Conservation (phyloP, 1,140 invertebrate species). For the Euwallacea similis region DNA sequence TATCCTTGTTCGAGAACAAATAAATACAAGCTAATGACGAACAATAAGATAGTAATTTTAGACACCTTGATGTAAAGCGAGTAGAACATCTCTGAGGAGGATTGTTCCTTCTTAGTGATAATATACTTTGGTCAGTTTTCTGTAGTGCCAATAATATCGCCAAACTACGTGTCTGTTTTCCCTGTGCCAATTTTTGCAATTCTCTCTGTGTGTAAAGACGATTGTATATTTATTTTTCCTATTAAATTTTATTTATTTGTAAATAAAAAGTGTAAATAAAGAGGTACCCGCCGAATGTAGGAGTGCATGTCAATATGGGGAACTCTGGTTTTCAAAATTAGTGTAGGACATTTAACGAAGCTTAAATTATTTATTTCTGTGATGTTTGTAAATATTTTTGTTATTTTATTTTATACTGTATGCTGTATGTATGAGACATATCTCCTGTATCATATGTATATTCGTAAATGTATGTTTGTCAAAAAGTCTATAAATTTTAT, state of each 20-base stretch:
- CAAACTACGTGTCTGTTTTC: conserved; percentile 16
- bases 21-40: no score
- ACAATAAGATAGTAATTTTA: no score
- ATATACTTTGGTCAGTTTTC: conserved; percentile 19
- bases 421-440: conserved; percentile 26
- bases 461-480: conserved; percentile 6
- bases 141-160: conserved; percentile 20
- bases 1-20: no score
- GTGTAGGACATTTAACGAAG: neutral
- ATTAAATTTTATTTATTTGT: conserved; percentile 28
- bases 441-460: conserved; percentile 23
- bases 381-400: conserved; percentile 26
- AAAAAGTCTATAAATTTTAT: neutral
- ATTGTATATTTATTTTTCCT: conserved; percentile 23
- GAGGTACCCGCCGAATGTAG: neutral
- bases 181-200: conserved; percentile 22
- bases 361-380: conserved; percentile 28
- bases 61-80: neutral
- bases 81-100: neutral
- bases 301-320: neutral
- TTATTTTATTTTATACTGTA: conserved; percentile 13
- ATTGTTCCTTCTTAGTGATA: conserved; percentile 1
- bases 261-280: conserved; percentile 15
- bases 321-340: neutral
- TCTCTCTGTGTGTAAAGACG: neutral